Evolutionary conservation across 2,888 invertebrate species (phyloP).

Genomic region (Gisinianus flammeolus): DNA sequence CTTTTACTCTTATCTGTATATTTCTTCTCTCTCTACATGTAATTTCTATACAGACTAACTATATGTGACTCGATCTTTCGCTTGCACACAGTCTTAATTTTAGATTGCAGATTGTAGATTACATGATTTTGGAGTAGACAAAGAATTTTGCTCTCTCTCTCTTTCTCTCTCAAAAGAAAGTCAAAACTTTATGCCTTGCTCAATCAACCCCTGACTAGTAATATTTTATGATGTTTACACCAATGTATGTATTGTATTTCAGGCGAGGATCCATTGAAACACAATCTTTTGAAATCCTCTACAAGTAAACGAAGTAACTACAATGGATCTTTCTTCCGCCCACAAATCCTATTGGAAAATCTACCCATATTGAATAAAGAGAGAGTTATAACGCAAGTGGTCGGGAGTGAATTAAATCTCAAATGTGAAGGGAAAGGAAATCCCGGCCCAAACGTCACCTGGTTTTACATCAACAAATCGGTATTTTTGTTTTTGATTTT

Average conservation of each 20-base stretch:
- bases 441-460: conserved; percentile 54
- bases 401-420: conserved; percentile 44
- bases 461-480: conserved; percentile 49
- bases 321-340: conserved; percentile 42
- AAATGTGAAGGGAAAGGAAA: conserved; percentile 56
- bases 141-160: no score
- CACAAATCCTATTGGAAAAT: conserved; percentile 49
- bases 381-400: conserved; percentile 22
- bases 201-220: no score
- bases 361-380: conserved; percentile 41
- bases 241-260: background rate
- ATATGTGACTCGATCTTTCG: no score
- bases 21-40: no score
- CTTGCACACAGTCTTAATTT: no score
- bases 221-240: no score
- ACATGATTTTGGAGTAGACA: no score
- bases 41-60: no score
- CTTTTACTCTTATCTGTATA: no score
- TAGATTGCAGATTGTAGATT: no score
- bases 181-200: no score
- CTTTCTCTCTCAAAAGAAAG: no score
- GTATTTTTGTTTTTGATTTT: background rate
- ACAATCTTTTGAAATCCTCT: conserved; percentile 47
- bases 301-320: conserved; percentile 30
- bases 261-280: conserved; percentile 52